Evolutionary conservation across 92 coral and sea anemone species (phyloP).

Genomic region (Zoanthus solanderi): DNA sequence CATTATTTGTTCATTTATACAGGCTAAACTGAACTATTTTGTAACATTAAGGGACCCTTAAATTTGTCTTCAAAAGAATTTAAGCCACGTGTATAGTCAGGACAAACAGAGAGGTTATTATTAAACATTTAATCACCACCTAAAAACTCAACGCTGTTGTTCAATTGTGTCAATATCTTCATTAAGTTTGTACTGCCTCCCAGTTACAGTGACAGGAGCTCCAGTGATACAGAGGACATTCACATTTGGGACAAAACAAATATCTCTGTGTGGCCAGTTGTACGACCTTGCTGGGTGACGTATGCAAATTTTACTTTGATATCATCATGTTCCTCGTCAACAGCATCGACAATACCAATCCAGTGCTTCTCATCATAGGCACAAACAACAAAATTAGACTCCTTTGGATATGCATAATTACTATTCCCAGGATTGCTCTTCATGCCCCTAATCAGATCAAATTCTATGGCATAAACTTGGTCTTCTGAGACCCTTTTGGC

Average conservation of each 20-base stretch:
- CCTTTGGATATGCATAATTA: conserved; percentile 20
- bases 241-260: conserved; percentile 56
- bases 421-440: conserved; percentile 1
- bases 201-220: conserved; percentile 56
- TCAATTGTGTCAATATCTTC: too few relatives aligned
- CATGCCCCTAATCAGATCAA: neutral
- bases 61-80: too few relatives aligned
- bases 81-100: too few relatives aligned
- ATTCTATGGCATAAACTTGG: conserved; percentile 18
- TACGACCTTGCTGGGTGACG: conserved; percentile 51
- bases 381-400: conserved; percentile 50
- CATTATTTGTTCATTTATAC: too few relatives aligned
- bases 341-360: conserved; percentile 39
- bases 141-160: too few relatives aligned
- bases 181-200: conserved; percentile 52
- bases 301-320: conserved; percentile 53
- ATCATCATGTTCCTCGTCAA: conserved; percentile 46
- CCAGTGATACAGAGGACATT: conserved; percentile 46
- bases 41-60: too few relatives aligned
- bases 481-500: conserved; percentile 55
- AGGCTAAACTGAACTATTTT: too few relatives aligned
- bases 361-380: conserved; percentile 40
- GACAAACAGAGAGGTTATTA: too few relatives aligned
- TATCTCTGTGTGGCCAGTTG: conserved; percentile 40
- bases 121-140: too few relatives aligned